Base-by-base conservation (phyloP, 2,113 vertebrate genomes). In the Jacana jacana region DNA sequence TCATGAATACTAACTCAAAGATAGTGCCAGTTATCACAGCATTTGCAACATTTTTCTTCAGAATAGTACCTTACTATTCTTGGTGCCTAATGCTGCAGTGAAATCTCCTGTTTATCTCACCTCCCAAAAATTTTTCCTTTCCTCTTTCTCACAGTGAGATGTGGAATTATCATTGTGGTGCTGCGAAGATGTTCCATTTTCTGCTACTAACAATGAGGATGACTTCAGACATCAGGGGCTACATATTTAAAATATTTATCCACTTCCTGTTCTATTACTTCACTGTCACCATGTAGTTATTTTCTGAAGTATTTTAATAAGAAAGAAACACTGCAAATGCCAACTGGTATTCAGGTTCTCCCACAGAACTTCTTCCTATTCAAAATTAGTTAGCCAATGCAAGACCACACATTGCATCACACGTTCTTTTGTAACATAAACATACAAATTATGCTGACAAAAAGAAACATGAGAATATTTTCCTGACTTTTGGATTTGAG, bases 1-100 rank as follows among this genome's bases (percentile, higher is more conserved):
- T 89, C 61, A 84, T 76, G 93, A 93, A 88, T 95, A 88, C 48
- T 71, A 87, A 84, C 71, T 88, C 76, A 81, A 94, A 95, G 70
- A 92, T 68, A 89, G 91, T 40, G 19, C 40, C 60, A 70, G 57
- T 71, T 89, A 86, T 52, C 61, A 89, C 33, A 72, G 73, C 18
- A 63, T 33, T 93, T 78, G 35, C 60, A 94, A 48, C 0, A 7
- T 61, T 91, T 93, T 79, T 49, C 65, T 91, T 72, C 61, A 92
- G 81, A 89, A 72, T 10, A 88, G 30, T n/a, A 75, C 24, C 44
- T 77, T 48, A 10, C 55, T 71, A 20, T 80, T 78, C 65, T 60
- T 65, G 40, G 22, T 91, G 66, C 37, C 40, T 83, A 68, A 64
- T 31, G 44, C 48, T 22, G 65, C 52, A 78, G 44, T 89, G 44